Evolutionary conservation across 2,888 invertebrate genomes (phyloP), one percentile per base, ranked within the genome.

Genomic region (Molanna angustata): DNA sequence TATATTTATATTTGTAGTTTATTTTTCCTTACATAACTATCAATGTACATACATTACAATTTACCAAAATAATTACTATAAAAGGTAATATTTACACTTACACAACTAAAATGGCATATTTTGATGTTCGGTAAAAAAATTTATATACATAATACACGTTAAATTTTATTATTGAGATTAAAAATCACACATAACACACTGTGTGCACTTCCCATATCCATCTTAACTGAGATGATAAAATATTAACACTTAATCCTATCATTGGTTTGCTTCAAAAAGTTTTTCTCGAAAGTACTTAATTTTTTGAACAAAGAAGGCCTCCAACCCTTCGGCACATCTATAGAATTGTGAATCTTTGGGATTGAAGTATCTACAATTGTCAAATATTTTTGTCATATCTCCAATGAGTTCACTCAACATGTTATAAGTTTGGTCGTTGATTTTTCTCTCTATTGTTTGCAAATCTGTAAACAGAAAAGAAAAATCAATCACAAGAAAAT

Each of bases 311-410:
- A 98, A 97, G 73, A 89, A 95, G 56, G 90, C 89, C 76, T 98
- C 97, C 59, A 98, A 80, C 49, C 90, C 88, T 70, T 96, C 95
- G 17, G 97, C 97, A 76, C 95, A 95, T 66, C 94, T 90, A 76
- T 91, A 96, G 75, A 96, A 95, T 57, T 93, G 90, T 14, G 96
- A 94, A 70, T 94, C 94, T 67, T 90, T 89, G 54, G 94, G 92
- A 75, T 97, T 97, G 76, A 95, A 97, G 69, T 94, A 93, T 61
- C 97, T 88, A 80, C 98, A 98, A 75, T 99, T 99, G 76, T 98
- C 96, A 74, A 98, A 97, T 68, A 99, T 94, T 75, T 94, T 94
- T 59, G 94, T 95, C 86, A 97, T 93, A 71, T 98, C 98, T 69
- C 93, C 93, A 67, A 96, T 92, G 72, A 97, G 96, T 69, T 98